These are phyloP conservation scores for Amblyjoppa proteus DNA, from an alignment of 2,888 invertebrate genomes.

Conservation along the genomic window DNA sequence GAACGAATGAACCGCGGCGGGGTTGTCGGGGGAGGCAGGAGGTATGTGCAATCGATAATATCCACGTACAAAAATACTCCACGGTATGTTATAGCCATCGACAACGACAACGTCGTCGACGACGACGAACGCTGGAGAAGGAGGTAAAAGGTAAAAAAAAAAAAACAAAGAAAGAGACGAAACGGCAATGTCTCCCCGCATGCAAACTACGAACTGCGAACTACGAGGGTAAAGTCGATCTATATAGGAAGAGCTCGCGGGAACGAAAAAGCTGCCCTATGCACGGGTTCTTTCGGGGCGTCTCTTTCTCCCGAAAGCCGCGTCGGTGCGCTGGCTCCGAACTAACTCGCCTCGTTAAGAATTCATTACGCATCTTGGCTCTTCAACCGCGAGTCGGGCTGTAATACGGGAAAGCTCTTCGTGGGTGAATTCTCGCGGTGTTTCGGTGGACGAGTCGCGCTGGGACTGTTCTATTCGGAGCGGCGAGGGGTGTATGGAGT, in stretches of 20 bases:
- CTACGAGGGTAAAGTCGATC: conserved; percentile 3
- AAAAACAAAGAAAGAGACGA: conserved; percentile 13
- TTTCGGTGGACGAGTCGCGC: not conserved
- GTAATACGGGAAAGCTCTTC: not conserved
- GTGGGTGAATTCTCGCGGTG: not conserved
- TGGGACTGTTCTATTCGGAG: conserved; percentile 4
- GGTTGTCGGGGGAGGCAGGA: not conserved
- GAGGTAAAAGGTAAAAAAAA: conserved; percentile 12
- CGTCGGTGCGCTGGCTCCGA: not conserved
- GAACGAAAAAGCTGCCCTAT: not conserved
- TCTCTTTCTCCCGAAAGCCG: not conserved
- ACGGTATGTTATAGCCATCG: conserved; percentile 72
- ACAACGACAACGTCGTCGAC: conserved; percentile 51
- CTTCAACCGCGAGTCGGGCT: not conserved
- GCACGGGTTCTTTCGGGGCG: not conserved
- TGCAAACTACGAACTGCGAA: not conserved
- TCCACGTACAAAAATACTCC: conserved; percentile 79
- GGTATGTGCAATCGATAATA: conserved; percentile 80
- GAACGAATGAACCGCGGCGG: conserved; percentile 32
- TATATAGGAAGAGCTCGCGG: not conserved
- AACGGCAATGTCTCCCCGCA: conserved; percentile 4
- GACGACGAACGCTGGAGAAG: conserved; percentile 3
- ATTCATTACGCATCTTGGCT: not conserved
- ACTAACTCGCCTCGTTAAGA: not conserved
- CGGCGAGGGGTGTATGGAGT: not conserved